Evolutionary conservation across 2,888 invertebrate genomes (phyloP).

Genomic region (Eledona agricola): DNA sequence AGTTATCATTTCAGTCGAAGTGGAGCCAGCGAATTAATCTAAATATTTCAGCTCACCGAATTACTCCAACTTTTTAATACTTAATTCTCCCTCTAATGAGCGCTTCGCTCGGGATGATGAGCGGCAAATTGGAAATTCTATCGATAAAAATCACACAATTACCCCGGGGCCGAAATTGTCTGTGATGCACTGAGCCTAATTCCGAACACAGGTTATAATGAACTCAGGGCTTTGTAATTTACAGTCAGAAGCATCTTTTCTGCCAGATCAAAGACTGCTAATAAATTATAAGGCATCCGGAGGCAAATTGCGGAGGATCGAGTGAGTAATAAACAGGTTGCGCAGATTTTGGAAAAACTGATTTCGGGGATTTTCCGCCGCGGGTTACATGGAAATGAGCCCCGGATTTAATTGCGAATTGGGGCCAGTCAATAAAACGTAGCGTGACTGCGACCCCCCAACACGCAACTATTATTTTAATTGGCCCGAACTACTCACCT

Average conservation of each 20-base stretch:
- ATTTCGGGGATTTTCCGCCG: slow-evolving; percentile 5
- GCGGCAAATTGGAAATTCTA: slow-evolving; percentile 21
- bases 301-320: slow-evolving; percentile 11
- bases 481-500: slow-evolving; percentile 8
- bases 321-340: slow-evolving; percentile 5
- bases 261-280: slow-evolving; percentile 21
- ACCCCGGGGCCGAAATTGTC: slow-evolving; percentile 6
- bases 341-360: slow-evolving; percentile 26
- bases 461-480: slow-evolving; percentile 17
- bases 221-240: slow-evolving; percentile 21
- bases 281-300: slow-evolving; percentile 23
- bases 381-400: slow-evolving; percentile 19
- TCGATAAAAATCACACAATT: slow-evolving; percentile 22
- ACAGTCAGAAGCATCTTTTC: slow-evolving; percentile 15
- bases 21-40: slow-evolving; percentile 9
- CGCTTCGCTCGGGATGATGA: slow-evolving; percentile 6
- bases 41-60: slow-evolving; percentile 18
- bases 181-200: slow-evolving; percentile 2
- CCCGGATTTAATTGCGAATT: slow-evolving; percentile 16
- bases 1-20: slow-evolving; percentile 10
- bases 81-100: slow-evolving; percentile 19
- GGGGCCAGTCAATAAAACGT: slow-evolving; percentile 19
- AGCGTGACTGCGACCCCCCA: slow-evolving; percentile 15
- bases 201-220: slow-evolving; percentile 7
- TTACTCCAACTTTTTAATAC: slow-evolving; percentile 27